Conservation (phyloP, 2,113 vertebrate species). For the Eublepharis macularius region DNA sequence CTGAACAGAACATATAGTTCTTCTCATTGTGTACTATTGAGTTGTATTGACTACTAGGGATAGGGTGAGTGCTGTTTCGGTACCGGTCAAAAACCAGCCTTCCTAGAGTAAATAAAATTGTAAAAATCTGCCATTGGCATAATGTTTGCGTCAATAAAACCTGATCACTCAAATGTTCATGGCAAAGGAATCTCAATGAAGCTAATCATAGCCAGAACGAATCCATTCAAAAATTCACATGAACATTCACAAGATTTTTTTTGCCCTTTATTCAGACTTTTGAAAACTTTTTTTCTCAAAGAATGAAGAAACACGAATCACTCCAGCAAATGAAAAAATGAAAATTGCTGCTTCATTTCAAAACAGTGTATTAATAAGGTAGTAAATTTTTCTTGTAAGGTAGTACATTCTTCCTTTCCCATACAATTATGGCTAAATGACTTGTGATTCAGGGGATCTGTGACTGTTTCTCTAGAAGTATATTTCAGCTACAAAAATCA, state of each 20-base stretch:
- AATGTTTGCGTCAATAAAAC: conserved; percentile 32
- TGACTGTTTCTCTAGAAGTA: no score
- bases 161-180: conserved; percentile 5
- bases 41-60: conserved; percentile 12
- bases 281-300: not conserved
- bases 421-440: no score
- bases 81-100: conserved; percentile 9
- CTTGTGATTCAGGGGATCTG: no score
- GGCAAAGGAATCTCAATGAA: conserved; percentile 20
- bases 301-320: not conserved
- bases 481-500: no score
- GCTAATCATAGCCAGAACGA: not conserved
- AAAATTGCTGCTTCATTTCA: not conserved
- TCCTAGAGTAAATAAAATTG: conserved; percentile 40
- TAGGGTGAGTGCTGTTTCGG: conserved; percentile 9
- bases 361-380: not conserved
- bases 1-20: not conserved
- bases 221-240: conserved; percentile 17
- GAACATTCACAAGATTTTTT: not conserved
- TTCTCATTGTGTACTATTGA: not conserved
- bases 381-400: not conserved
- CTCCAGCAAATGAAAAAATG: not conserved
- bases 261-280: conserved; percentile 5
- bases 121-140: conserved; percentile 12
- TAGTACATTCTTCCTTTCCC: not conserved